phyloP scores from a whole-genome alignment of 2,888 invertebrate species.

The Gerris lacustris region DNA sequence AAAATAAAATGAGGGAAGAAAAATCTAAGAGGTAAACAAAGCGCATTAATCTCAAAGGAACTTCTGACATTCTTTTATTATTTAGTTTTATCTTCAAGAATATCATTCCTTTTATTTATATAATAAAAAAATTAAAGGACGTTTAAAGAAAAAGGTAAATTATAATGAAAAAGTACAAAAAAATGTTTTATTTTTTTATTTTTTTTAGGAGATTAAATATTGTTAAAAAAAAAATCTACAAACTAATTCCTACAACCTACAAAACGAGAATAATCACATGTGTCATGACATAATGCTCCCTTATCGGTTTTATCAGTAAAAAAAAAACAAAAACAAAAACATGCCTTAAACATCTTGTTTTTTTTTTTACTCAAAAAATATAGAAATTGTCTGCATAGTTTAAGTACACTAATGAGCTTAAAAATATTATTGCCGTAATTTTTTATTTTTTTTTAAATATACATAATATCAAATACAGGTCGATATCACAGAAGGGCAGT shows the following conservation, averaged over 20 bases:
- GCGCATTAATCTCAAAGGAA: conserved; percentile 3
- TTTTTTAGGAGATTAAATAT: background rate
- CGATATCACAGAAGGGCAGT: too few relatives aligned
- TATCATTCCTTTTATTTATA: background rate
- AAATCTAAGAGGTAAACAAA: background rate
- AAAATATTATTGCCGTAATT: background rate
- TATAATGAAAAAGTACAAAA: too few relatives aligned
- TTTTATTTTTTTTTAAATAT: background rate
- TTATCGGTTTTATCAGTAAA: background rate
- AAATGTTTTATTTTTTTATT: too few relatives aligned
- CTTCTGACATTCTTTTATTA: background rate
- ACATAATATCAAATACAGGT: background rate
- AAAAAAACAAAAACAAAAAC: background rate
- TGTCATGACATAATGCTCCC: background rate
- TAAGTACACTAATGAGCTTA: background rate
- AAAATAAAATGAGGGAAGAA: background rate
- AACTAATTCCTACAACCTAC: background rate
- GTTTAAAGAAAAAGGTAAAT: background rate
- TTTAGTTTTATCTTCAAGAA: background rate
- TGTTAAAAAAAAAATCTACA: background rate
- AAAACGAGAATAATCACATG: background rate
- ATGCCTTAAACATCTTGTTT: too few relatives aligned
- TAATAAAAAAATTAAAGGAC: background rate
- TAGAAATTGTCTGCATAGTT: too few relatives aligned
- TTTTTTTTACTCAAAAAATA: too few relatives aligned